phyloP scores from a whole-genome alignment of 1,140 invertebrate species.

The Philotrypesis tridentata region DNA sequence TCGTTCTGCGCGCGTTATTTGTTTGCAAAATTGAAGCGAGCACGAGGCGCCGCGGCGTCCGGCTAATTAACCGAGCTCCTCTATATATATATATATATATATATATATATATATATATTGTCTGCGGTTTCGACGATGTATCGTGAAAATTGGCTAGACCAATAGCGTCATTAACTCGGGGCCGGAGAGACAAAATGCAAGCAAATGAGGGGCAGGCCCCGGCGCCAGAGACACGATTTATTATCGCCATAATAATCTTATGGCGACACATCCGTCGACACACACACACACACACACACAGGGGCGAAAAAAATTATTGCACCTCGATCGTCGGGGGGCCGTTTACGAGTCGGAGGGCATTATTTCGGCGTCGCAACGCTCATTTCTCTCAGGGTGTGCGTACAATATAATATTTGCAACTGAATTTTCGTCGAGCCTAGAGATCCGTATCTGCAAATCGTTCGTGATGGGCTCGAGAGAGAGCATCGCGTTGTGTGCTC shows the following conservation, averaged over 20 bases:
- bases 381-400: too few species aligned
- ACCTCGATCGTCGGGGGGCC: not conserved
- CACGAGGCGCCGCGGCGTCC: not conserved
- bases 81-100: too few species aligned
- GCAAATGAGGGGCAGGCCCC: conserved; percentile 24
- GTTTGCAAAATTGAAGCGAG: not conserved
- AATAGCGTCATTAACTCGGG: conserved; percentile 27
- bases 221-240: conserved; percentile 6
- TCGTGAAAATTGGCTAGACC: conserved; percentile 32
- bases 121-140: too few species aligned
- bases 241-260: conserved; percentile 31
- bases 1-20: not conserved
- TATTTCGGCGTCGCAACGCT: too few species aligned
- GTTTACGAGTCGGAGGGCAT: not conserved
- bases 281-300: too few species aligned
- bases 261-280: not conserved
- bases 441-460: too few species aligned
- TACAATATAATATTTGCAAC: too few species aligned
- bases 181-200: conserved; percentile 31
- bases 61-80: too few species aligned
- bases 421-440: too few species aligned
- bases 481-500: too few species aligned
- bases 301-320: conserved; percentile 25
- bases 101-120: too few species aligned
- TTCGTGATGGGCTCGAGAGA: too few species aligned